Evolutionary conservation across 2,888 invertebrate species (phyloP).

Genomic region (Agrochola circellaris): DNA sequence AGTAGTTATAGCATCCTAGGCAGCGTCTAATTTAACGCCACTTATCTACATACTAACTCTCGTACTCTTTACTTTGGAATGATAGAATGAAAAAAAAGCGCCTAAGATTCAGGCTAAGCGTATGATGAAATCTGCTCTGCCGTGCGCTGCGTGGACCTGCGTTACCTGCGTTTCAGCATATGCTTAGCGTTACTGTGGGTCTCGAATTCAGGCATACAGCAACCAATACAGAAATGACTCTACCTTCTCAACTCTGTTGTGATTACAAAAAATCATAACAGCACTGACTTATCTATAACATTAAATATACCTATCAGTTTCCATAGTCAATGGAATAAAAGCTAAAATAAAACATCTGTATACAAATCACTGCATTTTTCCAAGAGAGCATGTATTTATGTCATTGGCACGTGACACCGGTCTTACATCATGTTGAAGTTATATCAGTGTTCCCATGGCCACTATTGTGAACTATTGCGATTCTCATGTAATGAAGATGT

Average conservation of each 20-base stretch:
- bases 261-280: not conserved
- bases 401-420: constrained; percentile 33
- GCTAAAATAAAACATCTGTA: not conserved
- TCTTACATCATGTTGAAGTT: constrained; percentile 49
- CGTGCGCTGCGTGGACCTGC: too few relatives aligned
- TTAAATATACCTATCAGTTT: not conserved
- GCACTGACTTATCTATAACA: not conserved
- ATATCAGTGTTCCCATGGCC: constrained; percentile 44
- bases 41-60: too few relatives aligned
- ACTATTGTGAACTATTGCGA: constrained; percentile 44
- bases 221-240: too few relatives aligned
- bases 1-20: too few relatives aligned
- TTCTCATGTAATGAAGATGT: constrained; percentile 31
- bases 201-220: not conserved
- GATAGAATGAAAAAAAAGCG: too few relatives aligned
- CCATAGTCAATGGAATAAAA: constrained; percentile 16
- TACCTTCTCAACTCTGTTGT: not conserved
- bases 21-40: too few relatives aligned
- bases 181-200: too few relatives aligned
- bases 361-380: constrained; percentile 30
- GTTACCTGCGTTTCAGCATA: too few relatives aligned
- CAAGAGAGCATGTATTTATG: constrained; percentile 35
- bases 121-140: too few relatives aligned
- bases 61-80: too few relatives aligned
- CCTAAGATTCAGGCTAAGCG: too few relatives aligned